Conservation (phyloP, 1,140 invertebrate genomes). For the Zaprionus kolodkinae region DNA sequence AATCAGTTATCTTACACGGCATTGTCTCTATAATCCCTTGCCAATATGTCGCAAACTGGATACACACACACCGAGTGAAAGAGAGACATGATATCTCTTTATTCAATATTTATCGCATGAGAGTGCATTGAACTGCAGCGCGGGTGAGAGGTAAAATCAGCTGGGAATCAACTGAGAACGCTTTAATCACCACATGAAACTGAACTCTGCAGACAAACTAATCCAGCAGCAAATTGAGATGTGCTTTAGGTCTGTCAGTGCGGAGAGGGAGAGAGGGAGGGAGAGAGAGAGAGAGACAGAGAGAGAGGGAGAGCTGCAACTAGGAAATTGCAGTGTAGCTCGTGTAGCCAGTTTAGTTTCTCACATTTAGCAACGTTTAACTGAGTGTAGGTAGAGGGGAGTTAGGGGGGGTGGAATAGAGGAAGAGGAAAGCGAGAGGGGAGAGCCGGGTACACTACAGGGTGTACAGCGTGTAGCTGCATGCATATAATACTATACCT, state of each 20-base stretch:
- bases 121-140: slow-evolving; percentile 60
- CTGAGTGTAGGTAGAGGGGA: neutral
- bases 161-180: slow-evolving; percentile 41
- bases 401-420: neutral
- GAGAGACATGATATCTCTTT: neutral
- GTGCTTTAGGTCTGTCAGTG: neutral
- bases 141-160: slow-evolving; percentile 14
- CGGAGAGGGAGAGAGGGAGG: neutral
- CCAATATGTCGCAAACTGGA: slow-evolving; percentile 42
- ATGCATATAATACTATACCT: slow-evolving; percentile 4
- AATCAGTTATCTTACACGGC: slow-evolving; percentile 52
- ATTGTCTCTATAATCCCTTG: slow-evolving; percentile 54
- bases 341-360: slow-evolving; percentile 46
- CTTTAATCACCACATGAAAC: slow-evolving; percentile 46
- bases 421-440: neutral
- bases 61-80: neutral
- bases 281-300: neutral
- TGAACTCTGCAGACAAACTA: slow-evolving; percentile 8
- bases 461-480: slow-evolving; percentile 7
- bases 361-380: slow-evolving; percentile 49
- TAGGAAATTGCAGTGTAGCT: slow-evolving; percentile 33
- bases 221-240: neutral
- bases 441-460: no score
- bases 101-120: slow-evolving; percentile 52
- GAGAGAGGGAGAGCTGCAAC: slow-evolving; percentile 13